Evolutionary conservation across 2,888 invertebrate genomes (phyloP), one percentile per base, ranked within the genome.

Genomic region (Hermaeophaga mercurialis): DNA sequence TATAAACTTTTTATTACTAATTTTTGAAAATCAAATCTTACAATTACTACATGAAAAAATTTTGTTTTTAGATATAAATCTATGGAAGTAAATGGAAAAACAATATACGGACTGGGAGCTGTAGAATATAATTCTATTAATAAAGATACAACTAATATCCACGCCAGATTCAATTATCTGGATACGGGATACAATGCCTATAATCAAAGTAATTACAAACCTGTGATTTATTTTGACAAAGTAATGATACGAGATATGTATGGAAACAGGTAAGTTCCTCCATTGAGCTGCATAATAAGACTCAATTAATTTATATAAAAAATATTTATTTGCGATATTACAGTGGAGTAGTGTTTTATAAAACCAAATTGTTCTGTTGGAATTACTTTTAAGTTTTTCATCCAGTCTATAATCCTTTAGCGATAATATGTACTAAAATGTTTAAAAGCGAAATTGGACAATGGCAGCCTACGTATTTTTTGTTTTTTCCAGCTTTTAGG

Each of bases 221-320:
- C 65, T 24, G 47, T 53, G 5, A 24, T 68, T 12, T 72, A 68
- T 63, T 63, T 79, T 9, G 75, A 79, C 61, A 69, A 71, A 58
- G 66, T 79, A 14, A 57, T 67, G 2, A 58, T 79, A 18, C 69
- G 70, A 53, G 77, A 78, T 63, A 75, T 78, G 67, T 70, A 72
- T 56, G 76, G 77, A 55, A 74, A 78, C 57, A 74, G 74, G 80
- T 79, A 66, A 65, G 66, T 61, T 26, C 28, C n/a, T n/a, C n/a
- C n/a, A n/a, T n/a, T n/a, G n/a, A n/a, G n/a, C n/a, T n/a, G n/a
- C n/a, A n/a, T n/a, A n/a, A n/a, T n/a, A n/a, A n/a, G n/a, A n/a
- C n/a, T n/a, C n/a, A n/a, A n/a, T n/a, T n/a, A n/a, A n/a, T n/a
- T n/a, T n/a, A n/a, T n/a, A n/a, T n/a, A n/a, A n/a, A n/a, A n/a